These are phyloP conservation scores for Cossypha dichroa DNA, from an alignment of 2,797 vertebrate species.

Conservation along the genomic window DNA sequence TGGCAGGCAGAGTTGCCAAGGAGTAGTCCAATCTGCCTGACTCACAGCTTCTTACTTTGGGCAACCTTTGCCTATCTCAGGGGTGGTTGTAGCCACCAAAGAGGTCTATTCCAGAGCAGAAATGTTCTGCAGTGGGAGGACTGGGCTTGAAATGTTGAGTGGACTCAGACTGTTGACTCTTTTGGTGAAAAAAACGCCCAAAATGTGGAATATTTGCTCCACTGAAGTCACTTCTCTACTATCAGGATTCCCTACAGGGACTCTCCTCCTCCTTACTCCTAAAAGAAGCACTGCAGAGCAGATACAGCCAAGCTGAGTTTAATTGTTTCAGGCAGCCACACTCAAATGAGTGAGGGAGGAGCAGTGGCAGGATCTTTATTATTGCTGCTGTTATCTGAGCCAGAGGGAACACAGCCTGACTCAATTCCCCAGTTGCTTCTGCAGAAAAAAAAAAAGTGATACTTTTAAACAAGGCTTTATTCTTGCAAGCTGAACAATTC, in stretches of 20 bases:
- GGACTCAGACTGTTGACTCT: background rate
- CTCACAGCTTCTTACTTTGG: background rate
- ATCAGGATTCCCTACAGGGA: background rate
- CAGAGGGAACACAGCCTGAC: slow-evolving; percentile 3
- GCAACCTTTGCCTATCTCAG: background rate
- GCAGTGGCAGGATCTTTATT: background rate
- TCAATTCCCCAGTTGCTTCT: background rate
- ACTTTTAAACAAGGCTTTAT: slow-evolving; percentile 14
- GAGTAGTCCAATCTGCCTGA: background rate
- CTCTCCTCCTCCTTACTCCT: background rate
- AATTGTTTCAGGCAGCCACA: background rate
- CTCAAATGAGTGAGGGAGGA: background rate
- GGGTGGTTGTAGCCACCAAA: background rate
- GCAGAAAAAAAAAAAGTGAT: background rate
- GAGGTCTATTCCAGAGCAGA: background rate
- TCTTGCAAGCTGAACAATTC: background rate
- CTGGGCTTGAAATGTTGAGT: background rate
- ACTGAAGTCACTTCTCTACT: background rate
- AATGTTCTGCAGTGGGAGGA: background rate
- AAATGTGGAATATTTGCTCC: background rate
- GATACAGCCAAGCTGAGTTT: background rate
- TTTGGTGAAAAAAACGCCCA: background rate
- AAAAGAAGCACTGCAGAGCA: background rate
- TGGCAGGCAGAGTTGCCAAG: background rate
- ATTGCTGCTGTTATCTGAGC: background rate